These are phyloP conservation scores for Tachycineta bicolor DNA, from an alignment of 2,113 vertebrate species.

Conservation along the genomic window DNA sequence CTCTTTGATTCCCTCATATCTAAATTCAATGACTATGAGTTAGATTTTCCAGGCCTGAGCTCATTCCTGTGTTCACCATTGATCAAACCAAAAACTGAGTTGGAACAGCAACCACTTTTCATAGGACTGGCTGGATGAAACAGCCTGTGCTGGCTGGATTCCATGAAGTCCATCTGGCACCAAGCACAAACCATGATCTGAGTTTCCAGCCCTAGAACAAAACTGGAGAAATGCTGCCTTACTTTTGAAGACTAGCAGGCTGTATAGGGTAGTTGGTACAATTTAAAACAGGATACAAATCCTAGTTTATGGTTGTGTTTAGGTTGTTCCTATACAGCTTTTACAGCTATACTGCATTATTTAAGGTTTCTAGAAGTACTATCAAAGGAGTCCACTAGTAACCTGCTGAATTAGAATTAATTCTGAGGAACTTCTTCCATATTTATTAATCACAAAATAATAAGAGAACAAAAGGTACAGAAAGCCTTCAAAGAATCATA, in stretches of 20 bases:
- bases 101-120: neutral
- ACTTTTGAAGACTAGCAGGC: neutral
- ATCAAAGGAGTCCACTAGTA: neutral
- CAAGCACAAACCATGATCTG: neutral
- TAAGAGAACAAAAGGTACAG: neutral
- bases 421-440: neutral
- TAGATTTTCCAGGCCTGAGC: neutral
- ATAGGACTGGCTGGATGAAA: neutral
- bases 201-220: neutral
- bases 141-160: neutral
- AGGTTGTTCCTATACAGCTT: neutral
- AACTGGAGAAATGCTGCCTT: neutral
- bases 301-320: neutral
- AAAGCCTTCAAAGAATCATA: neutral
- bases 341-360: neutral
- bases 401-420: neutral
- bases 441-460: neutral
- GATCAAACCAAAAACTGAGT: neutral
- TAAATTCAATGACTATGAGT: neutral
- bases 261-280: neutral
- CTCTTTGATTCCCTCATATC: neutral
- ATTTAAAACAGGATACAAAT: neutral
- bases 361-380: neutral
- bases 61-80: neutral
- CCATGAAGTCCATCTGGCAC: neutral